phyloP scores from a whole-genome alignment of 1,140 invertebrate genomes.

The Brachionus rotundiformis region DNA sequence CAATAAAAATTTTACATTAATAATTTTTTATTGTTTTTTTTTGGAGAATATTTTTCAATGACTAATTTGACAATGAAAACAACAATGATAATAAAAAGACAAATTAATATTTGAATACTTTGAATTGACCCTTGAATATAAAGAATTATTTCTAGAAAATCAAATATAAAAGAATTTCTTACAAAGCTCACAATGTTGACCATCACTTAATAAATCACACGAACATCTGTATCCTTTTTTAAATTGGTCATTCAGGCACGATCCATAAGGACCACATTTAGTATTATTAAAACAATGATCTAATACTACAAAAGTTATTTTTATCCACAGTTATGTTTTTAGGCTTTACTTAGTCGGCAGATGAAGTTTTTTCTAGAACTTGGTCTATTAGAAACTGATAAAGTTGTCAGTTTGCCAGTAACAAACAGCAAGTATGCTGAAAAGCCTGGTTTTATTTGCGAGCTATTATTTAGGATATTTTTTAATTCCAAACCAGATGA shows the following conservation, averaged over 20 bases:
- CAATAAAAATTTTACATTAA: too few relatives aligned
- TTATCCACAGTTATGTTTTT: neutral
- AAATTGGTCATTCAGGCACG: neutral
- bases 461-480: neutral
- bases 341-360: conserved; percentile 27
- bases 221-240: neutral
- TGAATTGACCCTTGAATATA: neutral
- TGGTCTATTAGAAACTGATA: neutral
- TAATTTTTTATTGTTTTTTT: neutral
- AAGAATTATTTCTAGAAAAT: neutral
- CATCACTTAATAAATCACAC: conserved; percentile 5
- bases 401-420: neutral
- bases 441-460: neutral
- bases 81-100: neutral
- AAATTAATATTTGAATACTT: conserved; percentile 23
- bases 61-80: neutral
- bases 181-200: conserved; percentile 3
- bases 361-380: conserved; percentile 3
- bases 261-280: neutral
- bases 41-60: neutral
- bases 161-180: neutral
- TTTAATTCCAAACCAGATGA: neutral
- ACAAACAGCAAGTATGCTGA: neutral
- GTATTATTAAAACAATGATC: conserved; percentile 22
- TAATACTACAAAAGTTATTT: conserved; percentile 2